These are phyloP conservation scores for Oryzias celebensis DNA, from an alignment of 2,113 vertebrate species.

Conservation along the genomic window DNA sequence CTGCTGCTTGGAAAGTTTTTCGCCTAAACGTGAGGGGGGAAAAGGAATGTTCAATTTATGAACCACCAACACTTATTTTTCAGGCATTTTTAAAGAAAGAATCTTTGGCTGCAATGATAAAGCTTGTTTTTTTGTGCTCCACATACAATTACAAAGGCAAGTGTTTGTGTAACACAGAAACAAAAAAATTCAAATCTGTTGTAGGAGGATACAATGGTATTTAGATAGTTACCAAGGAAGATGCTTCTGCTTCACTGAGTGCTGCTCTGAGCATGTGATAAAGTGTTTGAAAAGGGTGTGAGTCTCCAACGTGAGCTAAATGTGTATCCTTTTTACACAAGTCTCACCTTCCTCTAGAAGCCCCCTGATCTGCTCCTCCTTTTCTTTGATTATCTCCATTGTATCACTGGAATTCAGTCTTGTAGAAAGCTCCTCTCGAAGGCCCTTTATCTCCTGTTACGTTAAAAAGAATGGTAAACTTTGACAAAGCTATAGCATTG, in stretches of 20 bases:
- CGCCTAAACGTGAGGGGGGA: constrained; percentile 76
- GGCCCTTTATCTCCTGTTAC: constrained; percentile 87
- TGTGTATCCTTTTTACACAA: neutral
- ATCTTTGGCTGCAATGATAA: no score
- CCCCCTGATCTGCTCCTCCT: constrained; percentile 96
- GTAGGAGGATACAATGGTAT: neutral
- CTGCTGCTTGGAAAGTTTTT: constrained; percentile 98
- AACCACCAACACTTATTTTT: no score
- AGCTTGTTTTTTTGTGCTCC: no score
- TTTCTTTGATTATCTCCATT: constrained; percentile 91
- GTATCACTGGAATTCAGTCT: constrained; percentile 90
- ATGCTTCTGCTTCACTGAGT: neutral
- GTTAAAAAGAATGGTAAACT: neutral
- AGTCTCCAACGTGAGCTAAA: neutral
- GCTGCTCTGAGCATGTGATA: neutral
- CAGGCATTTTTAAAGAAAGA: no score
- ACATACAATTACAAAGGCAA: no score
- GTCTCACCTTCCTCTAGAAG: constrained; percentile 92
- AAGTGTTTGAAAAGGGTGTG: neutral
- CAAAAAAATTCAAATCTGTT: no score
- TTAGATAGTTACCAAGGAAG: neutral
- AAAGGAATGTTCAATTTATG: neutral
- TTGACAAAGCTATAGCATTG: neutral
- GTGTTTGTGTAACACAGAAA: no score
- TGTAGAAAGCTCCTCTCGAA: constrained; percentile 90